phyloP scores from a whole-genome alignment of 2,888 invertebrate genomes.

The Capitulum mitella region DNA sequence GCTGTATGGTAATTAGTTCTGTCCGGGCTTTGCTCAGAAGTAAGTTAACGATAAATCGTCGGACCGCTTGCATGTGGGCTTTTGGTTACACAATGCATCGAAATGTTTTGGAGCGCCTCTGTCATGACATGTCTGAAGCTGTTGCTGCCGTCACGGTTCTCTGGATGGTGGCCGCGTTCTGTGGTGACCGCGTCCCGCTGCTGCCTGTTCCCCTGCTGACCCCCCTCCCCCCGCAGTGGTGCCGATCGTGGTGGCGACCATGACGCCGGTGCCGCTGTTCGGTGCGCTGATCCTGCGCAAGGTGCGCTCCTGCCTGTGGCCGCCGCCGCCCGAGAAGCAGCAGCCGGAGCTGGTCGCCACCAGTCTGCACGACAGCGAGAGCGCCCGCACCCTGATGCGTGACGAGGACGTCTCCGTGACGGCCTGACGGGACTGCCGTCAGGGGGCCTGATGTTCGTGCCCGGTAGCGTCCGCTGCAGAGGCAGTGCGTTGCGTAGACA shows the following conservation, averaged over 20 bases:
- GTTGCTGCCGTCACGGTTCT: background rate
- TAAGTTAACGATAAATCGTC: no score
- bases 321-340: background rate
- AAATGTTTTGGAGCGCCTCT: background rate
- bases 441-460: no score
- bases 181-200: background rate
- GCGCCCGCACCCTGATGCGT: background rate
- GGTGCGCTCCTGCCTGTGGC: constrained; percentile 30
- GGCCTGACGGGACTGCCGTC: background rate
- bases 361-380: background rate
- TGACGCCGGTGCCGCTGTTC: constrained; percentile 82
- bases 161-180: no score
- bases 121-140: background rate
- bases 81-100: no score
- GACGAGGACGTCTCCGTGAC: background rate
- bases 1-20: no score
- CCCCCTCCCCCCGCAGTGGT: constrained; percentile 53
- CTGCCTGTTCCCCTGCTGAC: background rate
- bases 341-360: background rate
- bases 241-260: constrained; percentile 82
- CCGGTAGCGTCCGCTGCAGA: no score
- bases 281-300: constrained; percentile 38
- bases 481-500: no score
- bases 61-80: no score
- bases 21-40: no score